Evolutionary conservation across 2,888 invertebrate species (phyloP), one percentile per base, ranked within the genome.

Genomic region (Caenorhabditis afra): DNA sequence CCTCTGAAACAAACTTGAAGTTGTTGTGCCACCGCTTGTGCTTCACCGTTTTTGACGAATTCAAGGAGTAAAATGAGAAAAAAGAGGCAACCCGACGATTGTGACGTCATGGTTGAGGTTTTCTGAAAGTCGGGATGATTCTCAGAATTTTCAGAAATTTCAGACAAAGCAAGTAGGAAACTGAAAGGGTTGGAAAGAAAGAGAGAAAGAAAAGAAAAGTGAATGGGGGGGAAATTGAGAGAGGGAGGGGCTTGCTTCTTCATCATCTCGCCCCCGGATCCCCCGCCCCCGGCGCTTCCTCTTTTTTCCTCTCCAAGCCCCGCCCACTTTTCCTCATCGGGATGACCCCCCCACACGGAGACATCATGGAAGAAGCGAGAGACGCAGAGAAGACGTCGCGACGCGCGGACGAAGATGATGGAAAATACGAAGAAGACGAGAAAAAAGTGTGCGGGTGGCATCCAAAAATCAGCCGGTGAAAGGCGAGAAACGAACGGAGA

Each of bases 271-370:
- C n/a, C n/a, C n/a, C n/a, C n/a, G n/a, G n/a, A n/a, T n/a, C n/a
- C n/a, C n/a, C n/a, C n/a, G n/a, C n/a, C n/a, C n/a, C n/a, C n/a
- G n/a, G n/a, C n/a, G n/a, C n/a, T n/a, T n/a, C n/a, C n/a, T n/a
- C n/a, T n/a, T n/a, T n/a, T n/a, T n/a, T n/a, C n/a, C n/a, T n/a
- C n/a, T n/a, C n/a, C n/a, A 44, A 39, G 68, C 78, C 62, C 71
- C 78, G 65, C 71, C 65, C 67, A 61, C 53, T 78, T 71, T 71
- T 53, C 47, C 29, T 64, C 64, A 64, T 70, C 57, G 49, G 52
- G 44, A 66, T 66, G 66, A 66, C 66, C 55, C 52, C 68, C 59
- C 59, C 44, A 68, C 10, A 18, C 39, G 44, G 16, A 67, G 53
- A 74, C n/a, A n/a, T n/a, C n/a, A n/a, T n/a, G n/a, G 37, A 45